These are phyloP conservation scores for Drosophila lowei DNA, from an alignment of 1,140 invertebrate genomes.

Conservation along the genomic window DNA sequence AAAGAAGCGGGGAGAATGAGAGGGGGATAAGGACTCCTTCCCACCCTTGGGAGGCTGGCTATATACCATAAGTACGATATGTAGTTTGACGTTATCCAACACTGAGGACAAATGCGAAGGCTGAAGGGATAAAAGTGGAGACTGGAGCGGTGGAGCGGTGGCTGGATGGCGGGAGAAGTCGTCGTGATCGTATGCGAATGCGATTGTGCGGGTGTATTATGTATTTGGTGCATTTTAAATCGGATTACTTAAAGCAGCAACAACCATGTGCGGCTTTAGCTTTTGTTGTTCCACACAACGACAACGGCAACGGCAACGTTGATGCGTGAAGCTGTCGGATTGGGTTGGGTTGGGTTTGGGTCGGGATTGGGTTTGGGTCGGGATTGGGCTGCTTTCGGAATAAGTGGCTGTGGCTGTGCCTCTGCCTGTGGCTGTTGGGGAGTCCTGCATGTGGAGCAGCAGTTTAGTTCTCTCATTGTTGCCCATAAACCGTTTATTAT, in stretches of 20 bases:
- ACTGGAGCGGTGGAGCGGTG: neutral
- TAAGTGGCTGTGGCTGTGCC: neutral
- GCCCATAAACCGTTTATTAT: conserved; percentile 73
- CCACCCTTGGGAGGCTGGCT: conserved; percentile 7
- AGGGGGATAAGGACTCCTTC: neutral
- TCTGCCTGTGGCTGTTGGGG: neutral
- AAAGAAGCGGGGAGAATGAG: neutral
- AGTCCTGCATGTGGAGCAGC: conserved; percentile 6
- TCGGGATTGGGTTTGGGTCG: neutral
- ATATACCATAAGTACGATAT: conserved; percentile 47
- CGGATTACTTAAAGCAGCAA: conserved; percentile 77
- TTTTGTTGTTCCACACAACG: conserved; percentile 33
- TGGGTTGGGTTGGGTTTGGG: neutral
- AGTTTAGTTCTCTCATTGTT: conserved; percentile 41
- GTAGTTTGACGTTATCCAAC: conserved; percentile 71
- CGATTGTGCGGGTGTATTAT: conserved; percentile 74
- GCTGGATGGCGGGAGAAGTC: conserved; percentile 15
- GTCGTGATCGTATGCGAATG: conserved; percentile 78
- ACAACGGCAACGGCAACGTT: neutral
- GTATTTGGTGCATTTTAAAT: conserved; percentile 78
- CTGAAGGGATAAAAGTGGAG: conserved; percentile 29
- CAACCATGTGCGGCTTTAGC: conserved; percentile 62
- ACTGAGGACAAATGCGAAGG: conserved; percentile 45
- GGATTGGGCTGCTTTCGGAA: neutral
- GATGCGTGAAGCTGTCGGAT: conserved; percentile 24